Conservation (phyloP, 2,888 invertebrate genomes). For the Hesperia comma region DNA sequence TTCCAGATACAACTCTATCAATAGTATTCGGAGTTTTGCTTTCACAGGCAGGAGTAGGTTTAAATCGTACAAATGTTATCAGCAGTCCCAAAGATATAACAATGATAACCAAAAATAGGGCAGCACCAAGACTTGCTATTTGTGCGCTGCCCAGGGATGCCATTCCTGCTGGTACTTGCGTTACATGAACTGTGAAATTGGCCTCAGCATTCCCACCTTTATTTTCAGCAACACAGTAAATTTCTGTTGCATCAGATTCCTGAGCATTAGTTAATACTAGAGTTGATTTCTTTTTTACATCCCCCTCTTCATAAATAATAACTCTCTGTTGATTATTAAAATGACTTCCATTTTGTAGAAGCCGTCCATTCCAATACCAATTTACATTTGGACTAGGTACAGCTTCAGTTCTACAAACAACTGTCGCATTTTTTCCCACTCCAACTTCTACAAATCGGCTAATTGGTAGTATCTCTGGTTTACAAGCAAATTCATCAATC, state of each 20-base stretch:
- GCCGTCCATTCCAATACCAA: conserved; percentile 94
- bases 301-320: conserved; percentile 90
- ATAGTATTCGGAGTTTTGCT: conserved; percentile 90
- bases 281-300: conserved; percentile 89
- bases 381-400: conserved; percentile 91
- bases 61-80: conserved; percentile 88
- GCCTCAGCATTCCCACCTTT: conserved; percentile 94
- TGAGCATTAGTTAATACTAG: conserved; percentile 92
- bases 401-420: conserved; percentile 91
- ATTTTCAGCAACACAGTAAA: conserved; percentile 95
- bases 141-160: conserved; percentile 92
- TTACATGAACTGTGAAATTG: conserved; percentile 94
- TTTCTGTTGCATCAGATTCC: conserved; percentile 92
- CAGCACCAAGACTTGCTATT: conserved; percentile 93
- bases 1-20: conserved; percentile 87
- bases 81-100: conserved; percentile 88
- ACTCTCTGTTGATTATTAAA: conserved; percentile 91
- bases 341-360: conserved; percentile 89
- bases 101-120: conserved; percentile 90
- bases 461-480: conserved; percentile 90
- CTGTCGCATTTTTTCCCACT: conserved; percentile 93
- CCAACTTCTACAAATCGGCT: conserved; percentile 90
- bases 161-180: conserved; percentile 90
- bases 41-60: conserved; percentile 89
- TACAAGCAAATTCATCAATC: conserved; percentile 93